These are phyloP conservation scores for Mico argentatus DNA, from an alignment of 2,797 vertebrate species.

Conservation along the genomic window DNA sequence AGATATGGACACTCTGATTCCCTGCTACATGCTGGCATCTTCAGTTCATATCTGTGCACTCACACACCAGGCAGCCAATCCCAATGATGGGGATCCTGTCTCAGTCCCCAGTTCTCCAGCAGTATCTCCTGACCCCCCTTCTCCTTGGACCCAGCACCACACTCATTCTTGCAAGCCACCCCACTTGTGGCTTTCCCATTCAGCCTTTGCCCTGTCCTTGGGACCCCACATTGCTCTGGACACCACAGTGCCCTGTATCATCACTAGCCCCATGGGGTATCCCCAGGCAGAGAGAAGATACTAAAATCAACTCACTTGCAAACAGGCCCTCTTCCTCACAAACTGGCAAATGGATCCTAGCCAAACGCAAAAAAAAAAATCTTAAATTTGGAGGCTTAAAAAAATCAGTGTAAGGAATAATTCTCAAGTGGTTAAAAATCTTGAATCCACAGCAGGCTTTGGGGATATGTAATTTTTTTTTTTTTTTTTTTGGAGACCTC, in stretches of 20 bases:
- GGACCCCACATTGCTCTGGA: background rate
- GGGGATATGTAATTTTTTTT: background rate
- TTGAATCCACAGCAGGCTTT: background rate
- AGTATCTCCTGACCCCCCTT: background rate
- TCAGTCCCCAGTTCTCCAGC: background rate
- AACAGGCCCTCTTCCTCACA: background rate
- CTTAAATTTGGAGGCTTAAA: background rate
- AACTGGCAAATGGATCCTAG: background rate
- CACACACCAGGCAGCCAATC: background rate
- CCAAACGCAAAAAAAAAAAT: background rate
- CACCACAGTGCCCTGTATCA: background rate
- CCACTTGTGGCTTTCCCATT: background rate
- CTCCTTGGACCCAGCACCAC: background rate
- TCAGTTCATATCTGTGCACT: background rate
- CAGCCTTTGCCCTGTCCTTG: no score
- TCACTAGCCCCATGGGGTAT: background rate
- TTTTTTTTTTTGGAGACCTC: background rate
- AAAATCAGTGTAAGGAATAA: constrained; percentile 21
- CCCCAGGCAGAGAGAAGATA: background rate
- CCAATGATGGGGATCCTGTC: background rate
- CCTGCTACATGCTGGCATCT: background rate
- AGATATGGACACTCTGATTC: fast-evolving
- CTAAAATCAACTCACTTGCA: background rate
- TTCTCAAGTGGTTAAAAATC: constrained; percentile 15
- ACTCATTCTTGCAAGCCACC: background rate